phyloP scores from a whole-genome alignment of 92 coral and sea anemone genomes.

The Diadumene lineata region DNA sequence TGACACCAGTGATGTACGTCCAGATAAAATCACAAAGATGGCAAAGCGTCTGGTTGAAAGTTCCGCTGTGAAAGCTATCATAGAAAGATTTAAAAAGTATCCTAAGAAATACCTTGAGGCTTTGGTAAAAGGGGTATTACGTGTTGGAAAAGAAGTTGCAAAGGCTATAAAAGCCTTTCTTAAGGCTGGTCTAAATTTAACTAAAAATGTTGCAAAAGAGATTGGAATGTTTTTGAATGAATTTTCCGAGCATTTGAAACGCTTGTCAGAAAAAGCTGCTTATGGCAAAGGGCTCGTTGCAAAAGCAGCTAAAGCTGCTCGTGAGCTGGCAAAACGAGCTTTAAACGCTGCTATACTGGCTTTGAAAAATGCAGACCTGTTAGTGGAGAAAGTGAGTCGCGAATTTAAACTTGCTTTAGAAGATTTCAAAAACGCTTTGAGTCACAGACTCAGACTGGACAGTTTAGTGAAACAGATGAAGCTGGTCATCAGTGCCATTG shows the following conservation, averaged over 20 bases:
- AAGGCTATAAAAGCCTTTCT: constrained; percentile 40
- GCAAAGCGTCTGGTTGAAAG: constrained; percentile 24
- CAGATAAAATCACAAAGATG: constrained; percentile 51
- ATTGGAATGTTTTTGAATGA: constrained; percentile 40
- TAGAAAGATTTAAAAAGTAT: constrained; percentile 19
- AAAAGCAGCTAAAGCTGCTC: constrained; percentile 40
- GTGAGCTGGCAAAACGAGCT: constrained; percentile 32
- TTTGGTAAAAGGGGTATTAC: constrained; percentile 42
- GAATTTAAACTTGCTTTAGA: constrained; percentile 26
- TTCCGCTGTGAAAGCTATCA: constrained; percentile 35
- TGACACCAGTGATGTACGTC: constrained; percentile 41
- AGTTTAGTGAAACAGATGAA: constrained; percentile 38
- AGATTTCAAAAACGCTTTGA: constrained; percentile 23
- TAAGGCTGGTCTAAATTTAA: constrained; percentile 32
- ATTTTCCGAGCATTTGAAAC: constrained; percentile 31
- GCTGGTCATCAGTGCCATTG: constrained; percentile 30
- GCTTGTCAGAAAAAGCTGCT: constrained; percentile 32
- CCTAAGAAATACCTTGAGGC: constrained; percentile 44
- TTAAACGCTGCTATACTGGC: constrained; percentile 18
- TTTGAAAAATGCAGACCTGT: constrained; percentile 15
- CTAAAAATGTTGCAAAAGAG: constrained; percentile 37
- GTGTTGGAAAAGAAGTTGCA: constrained; percentile 39
- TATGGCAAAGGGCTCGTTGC: constrained; percentile 8
- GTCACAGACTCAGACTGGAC: constrained; percentile 27
- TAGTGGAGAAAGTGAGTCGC: constrained; percentile 22